A percentile compares a stretch with the other conserved stretches of the same genome.
Conservation (phyloP, 92 coral and sea anemone species). For the Meandrina meandrites region DNA sequence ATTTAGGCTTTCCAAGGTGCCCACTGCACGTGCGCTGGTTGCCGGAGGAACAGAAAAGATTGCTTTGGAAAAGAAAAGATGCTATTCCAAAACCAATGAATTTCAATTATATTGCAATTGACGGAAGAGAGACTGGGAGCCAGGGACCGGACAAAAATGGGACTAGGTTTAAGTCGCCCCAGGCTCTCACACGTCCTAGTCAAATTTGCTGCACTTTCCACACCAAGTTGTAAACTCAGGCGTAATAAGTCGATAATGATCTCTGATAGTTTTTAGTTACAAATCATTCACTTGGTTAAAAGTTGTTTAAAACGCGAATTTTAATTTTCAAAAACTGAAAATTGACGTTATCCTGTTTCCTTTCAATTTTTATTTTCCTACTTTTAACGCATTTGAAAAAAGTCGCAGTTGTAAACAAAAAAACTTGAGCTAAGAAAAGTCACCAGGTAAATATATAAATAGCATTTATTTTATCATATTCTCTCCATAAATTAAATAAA, state of each 20-base stretch:
- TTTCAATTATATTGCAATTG: not conserved
- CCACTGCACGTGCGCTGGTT: conserved; percentile 84
- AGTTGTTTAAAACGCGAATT: not conserved
- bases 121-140: not conserved
- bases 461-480: conserved; percentile 12
- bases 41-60: conserved; percentile 61
- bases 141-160: conserved; percentile 19
- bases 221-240: not conserved
- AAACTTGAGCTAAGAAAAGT: not conserved
- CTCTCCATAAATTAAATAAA: not conserved
- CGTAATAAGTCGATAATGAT: too few species aligned
- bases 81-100: conserved; percentile 53
- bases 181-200: conserved; percentile 70
- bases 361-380: too few species aligned
- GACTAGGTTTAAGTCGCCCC: conserved; percentile 44
- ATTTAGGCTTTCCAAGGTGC: conserved; percentile 64
- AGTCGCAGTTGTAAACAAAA: too few species aligned
- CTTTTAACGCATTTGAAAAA: too few species aligned
- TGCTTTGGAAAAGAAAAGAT: conserved; percentile 68
- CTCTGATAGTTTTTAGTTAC: not conserved
- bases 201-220: conserved; percentile 63
- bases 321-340: not conserved
- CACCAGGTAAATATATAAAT: not conserved
- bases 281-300: not conserved
- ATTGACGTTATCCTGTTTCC: too few species aligned